These are phyloP conservation scores for Amphibalanus amphitrite DNA, from an alignment of 1,140 invertebrate species.

Conservation along the genomic window DNA sequence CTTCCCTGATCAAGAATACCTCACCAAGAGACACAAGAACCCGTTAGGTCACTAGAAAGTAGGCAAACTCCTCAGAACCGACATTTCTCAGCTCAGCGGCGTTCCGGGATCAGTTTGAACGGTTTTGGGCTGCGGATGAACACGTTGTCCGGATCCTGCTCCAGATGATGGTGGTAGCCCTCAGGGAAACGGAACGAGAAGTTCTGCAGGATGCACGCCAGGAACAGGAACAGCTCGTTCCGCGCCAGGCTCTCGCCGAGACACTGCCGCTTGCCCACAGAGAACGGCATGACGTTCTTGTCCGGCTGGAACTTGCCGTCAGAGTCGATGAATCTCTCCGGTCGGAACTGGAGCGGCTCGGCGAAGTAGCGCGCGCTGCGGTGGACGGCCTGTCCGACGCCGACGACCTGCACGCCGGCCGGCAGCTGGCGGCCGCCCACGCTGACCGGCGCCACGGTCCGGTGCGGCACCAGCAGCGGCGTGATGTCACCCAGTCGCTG, in stretches of 20 bases:
- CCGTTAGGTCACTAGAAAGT: no score
- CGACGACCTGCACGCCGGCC: neutral
- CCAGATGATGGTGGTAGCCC: conserved; percentile 14
- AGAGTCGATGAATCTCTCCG: conserved; percentile 49
- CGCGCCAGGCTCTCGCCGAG: conserved; percentile 67
- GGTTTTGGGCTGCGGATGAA: neutral
- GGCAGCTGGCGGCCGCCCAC: neutral
- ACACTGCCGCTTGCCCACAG: conserved; percentile 60
- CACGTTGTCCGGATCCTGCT: conserved; percentile 5
- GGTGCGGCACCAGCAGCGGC: no score
- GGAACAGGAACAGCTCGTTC: conserved; percentile 69
- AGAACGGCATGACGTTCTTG: conserved; percentile 46
- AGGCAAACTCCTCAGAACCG: no score
- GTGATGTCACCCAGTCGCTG: no score
- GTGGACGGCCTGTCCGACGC: neutral
- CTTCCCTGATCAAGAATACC: no score
- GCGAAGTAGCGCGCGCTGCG: neutral
- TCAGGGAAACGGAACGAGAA: conserved; percentile 37
- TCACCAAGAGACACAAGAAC: no score
- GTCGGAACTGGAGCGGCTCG: conserved; percentile 47
- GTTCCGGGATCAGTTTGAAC: neutral
- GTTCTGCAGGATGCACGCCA: conserved; percentile 53
- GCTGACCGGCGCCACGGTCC: no score
- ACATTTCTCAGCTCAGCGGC: no score
- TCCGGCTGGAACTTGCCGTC: conserved; percentile 36